These are phyloP conservation scores for Gnatocerus cornutus DNA, from an alignment of 2,888 invertebrate species.

Conservation along the genomic window DNA sequence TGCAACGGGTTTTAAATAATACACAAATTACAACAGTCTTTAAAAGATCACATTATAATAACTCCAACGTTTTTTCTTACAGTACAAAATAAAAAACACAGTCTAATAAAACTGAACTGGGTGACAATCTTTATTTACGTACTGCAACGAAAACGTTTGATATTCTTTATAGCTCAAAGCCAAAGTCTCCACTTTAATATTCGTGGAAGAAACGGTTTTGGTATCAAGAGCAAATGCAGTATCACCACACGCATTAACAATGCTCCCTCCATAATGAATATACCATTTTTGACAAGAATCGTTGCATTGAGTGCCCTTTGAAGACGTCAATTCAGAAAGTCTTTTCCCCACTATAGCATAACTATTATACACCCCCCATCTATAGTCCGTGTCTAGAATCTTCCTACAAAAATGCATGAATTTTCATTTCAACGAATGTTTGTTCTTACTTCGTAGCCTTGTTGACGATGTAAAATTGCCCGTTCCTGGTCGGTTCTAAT, in stretches of 20 bases:
- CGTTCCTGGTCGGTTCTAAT: neutral
- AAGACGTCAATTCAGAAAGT: neutral
- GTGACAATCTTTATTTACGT: too few relatives aligned
- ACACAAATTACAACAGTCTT: too few relatives aligned
- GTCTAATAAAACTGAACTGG: too few relatives aligned
- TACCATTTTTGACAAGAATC: neutral
- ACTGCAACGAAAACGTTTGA: too few relatives aligned
- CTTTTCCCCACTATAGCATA: neutral
- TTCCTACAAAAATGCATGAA: neutral
- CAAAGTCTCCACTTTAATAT: too few relatives aligned
- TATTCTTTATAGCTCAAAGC: too few relatives aligned
- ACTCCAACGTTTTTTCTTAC: too few relatives aligned
- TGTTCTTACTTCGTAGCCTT: neutral
- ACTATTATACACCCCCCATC: neutral
- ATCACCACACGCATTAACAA: neutral
- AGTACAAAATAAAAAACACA: too few relatives aligned
- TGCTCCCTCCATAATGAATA: neutral
- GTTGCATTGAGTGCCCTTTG: neutral
- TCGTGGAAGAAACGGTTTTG: too few relatives aligned
- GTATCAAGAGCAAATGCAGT: neutral
- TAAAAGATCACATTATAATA: too few relatives aligned
- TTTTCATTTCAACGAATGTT: too few relatives aligned
- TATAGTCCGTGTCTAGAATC: neutral
- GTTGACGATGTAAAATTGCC: neutral
- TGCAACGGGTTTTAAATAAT: too few relatives aligned